phyloP scores from a whole-genome alignment of 2,113 vertebrate species.

The Oreochromis tanganicae region DNA sequence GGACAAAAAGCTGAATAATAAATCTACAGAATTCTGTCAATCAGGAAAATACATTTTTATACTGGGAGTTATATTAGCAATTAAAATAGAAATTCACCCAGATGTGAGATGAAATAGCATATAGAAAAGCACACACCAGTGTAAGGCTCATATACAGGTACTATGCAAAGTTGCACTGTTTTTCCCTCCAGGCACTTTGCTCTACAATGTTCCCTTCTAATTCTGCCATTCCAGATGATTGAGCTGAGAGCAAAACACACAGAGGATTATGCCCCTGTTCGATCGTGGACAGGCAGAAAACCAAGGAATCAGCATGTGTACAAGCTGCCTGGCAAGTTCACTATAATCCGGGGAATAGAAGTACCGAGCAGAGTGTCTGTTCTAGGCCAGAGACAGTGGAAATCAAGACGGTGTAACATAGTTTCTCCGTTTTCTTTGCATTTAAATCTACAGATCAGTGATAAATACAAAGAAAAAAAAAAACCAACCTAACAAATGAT shows the following conservation, averaged over 20 bases:
- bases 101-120: neutral
- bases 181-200: neutral
- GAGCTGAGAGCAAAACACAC: constrained; percentile 14
- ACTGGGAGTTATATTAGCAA: neutral
- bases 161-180: neutral
- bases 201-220: neutral
- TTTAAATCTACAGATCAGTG: neutral
- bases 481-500: neutral
- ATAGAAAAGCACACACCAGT: neutral
- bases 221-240: constrained; percentile 48
- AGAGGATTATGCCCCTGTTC: neutral
- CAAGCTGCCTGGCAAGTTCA: constrained; percentile 17
- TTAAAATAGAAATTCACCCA: neutral
- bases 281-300: constrained; percentile 16
- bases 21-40: neutral
- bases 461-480: neutral
- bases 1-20: neutral
- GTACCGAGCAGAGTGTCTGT: constrained; percentile 1
- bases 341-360: neutral
- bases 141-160: neutral
- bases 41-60: neutral
- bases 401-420: constrained; percentile 1
- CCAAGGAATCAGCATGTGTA: constrained; percentile 23
- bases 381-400: neutral
- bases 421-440: neutral